Evolutionary conservation across 2,888 invertebrate genomes (phyloP).

Genomic region (Drosophila eohydei): DNA sequence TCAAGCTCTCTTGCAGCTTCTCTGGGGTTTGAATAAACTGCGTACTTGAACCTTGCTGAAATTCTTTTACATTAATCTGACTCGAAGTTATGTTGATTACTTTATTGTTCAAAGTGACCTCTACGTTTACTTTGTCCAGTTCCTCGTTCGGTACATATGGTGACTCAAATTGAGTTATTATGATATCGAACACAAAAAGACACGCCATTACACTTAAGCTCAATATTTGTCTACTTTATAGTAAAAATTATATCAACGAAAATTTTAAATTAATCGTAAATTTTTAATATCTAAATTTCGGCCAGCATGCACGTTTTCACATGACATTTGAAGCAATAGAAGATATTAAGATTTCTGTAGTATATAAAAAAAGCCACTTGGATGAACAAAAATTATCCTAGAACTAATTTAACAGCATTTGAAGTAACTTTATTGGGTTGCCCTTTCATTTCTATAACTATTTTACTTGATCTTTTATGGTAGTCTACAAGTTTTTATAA

Average conservation of each 20-base stretch:
- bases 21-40: conserved; percentile 63
- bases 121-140: conserved; percentile 52
- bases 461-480: too few species aligned
- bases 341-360: not conserved
- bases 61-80: conserved; percentile 75
- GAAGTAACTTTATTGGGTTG: not conserved
- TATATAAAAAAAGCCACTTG: conserved; percentile 8
- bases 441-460: too few species aligned
- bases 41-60: conserved; percentile 61
- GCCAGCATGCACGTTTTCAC: not conserved
- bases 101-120: conserved; percentile 59
- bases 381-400: not conserved
- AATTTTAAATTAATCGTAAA: conserved; percentile 11
- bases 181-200: conserved; percentile 66
- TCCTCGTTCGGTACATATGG: conserved; percentile 37
- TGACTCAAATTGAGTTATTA: conserved; percentile 61
- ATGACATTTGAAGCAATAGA: not conserved
- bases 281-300: conserved; percentile 6
- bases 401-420: not conserved
- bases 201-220: conserved; percentile 6
- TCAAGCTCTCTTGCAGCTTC: conserved; percentile 51
- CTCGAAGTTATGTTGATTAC: conserved; percentile 63
- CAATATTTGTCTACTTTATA: not conserved
- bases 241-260: not conserved
- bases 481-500: too few species aligned